phyloP scores from a whole-genome alignment of 2,797 vertebrate genomes.

The Austrolebias charrua region DNA sequence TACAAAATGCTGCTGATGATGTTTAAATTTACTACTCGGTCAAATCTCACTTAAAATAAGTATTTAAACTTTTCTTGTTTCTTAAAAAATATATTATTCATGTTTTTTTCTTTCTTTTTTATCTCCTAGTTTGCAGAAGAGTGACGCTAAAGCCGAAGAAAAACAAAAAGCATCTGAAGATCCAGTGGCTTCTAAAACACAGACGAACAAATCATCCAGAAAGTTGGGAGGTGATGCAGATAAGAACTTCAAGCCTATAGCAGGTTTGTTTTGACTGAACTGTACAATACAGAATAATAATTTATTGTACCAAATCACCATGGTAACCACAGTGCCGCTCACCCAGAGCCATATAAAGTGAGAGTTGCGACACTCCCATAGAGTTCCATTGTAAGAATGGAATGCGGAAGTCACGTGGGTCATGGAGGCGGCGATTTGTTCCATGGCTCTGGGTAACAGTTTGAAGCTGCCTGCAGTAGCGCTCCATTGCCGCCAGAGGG shows the following conservation, averaged over 20 bases:
- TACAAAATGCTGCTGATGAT: too few relatives aligned
- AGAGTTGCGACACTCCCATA: too few relatives aligned
- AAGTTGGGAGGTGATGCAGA: slow-evolving; percentile 68
- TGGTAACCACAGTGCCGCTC: too few relatives aligned
- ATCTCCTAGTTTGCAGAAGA: slow-evolving; percentile 58
- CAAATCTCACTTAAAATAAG: too few relatives aligned
- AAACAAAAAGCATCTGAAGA: background rate
- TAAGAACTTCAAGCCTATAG: slow-evolving; percentile 82
- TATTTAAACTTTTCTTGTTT: too few relatives aligned
- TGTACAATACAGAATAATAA: background rate
- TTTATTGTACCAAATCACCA: background rate
- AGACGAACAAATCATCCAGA: slow-evolving; percentile 64
- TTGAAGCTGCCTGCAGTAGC: too few relatives aligned
- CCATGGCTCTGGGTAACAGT: too few relatives aligned
- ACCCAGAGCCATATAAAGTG: too few relatives aligned
- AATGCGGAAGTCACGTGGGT: too few relatives aligned
- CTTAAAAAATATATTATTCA: background rate
- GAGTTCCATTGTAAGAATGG: too few relatives aligned
- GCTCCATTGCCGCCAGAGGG: too few relatives aligned
- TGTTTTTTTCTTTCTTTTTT: background rate
- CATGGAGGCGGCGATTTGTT: too few relatives aligned
- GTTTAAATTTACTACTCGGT: background rate
- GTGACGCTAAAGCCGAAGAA: slow-evolving; percentile 37
- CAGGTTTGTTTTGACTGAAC: slow-evolving; percentile 71
- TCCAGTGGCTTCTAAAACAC: background rate